Evolutionary conservation across 2,797 vertebrate genomes (phyloP).

Genomic region (Emydoidea blandingii): DNA sequence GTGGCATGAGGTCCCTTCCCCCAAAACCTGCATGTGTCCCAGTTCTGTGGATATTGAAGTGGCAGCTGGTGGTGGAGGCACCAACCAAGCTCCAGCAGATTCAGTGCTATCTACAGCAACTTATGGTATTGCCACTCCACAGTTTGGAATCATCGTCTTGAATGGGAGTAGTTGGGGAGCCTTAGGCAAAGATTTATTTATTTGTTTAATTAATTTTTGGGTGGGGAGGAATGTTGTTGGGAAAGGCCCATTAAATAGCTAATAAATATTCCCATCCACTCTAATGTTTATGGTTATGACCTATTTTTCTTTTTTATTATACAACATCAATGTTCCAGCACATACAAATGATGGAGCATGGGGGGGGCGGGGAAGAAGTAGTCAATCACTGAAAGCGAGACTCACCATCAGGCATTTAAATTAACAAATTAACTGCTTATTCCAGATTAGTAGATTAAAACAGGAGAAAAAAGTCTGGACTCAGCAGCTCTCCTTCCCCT

Average conservation of each 20-base stretch:
- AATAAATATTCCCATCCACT: background rate
- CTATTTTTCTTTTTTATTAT: background rate
- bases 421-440: background rate
- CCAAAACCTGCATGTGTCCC: background rate
- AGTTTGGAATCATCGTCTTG: background rate
- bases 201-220: conserved; percentile 27
- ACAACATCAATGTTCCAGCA: background rate
- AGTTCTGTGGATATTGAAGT: background rate
- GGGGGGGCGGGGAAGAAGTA: fast-evolving
- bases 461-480: background rate
- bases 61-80: background rate
- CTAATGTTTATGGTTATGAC: background rate
- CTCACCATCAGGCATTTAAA: background rate
- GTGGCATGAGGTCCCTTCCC: background rate
- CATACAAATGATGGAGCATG: background rate
- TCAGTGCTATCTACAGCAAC: background rate
- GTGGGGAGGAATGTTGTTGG: background rate
- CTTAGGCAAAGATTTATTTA: background rate
- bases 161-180: conserved; percentile 2
- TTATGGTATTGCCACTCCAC: background rate
- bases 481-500: background rate
- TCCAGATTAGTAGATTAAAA: background rate
- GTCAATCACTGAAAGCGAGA: background rate
- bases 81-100: background rate
- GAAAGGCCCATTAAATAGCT: background rate